Evolutionary conservation across 2,888 invertebrate species (phyloP), one percentile per base, ranked within the genome.

Genomic region (Fragum sueziense): DNA sequence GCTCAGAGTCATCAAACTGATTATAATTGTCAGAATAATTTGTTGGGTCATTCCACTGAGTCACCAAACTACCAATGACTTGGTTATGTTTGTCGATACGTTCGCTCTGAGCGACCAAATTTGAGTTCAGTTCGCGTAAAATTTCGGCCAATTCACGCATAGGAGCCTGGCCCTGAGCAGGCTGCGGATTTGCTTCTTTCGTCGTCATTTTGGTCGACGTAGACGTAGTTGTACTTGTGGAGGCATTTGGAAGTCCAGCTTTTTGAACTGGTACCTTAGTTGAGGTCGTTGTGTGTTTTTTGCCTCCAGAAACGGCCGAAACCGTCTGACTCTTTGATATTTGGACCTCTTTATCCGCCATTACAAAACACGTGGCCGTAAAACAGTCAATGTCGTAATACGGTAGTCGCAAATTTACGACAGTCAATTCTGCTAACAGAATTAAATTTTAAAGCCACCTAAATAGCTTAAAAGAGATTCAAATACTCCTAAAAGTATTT

Each of bases 311-410:
- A 65, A 62, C 65, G 65, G 65, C 73, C 73, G 52, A 73, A 73
- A 52, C 65, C 65, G 54, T 34, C 2, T 25, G 17, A 1, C 25
- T 33, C 22, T 73, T 73, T 1, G 52, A 62, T 14, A 65, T 51
- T 22, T 73, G 73, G 0, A 65, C 73, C 17, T 65, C 73, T 22
- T 47, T 73, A 34, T 73, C 65, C 31, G 65, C 65, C 73, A 73
- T 73, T 29, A 27, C 17, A 31, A 11, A n/a, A 29, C 29, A 17
- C 33, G 61, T 61, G 61, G 22, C 14, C 29, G 14, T 27, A 61
- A 31, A 61, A 31, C 6, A 6, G 20, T 61, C 61, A 61, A 31
- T 14, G 1, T 7, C n/a, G 20, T 6, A 31, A 31, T 9, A 2
- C 9, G 31, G 61, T 3, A 61, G 61, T 61, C 61, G 33, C 31